phyloP scores from a whole-genome alignment of 2,113 vertebrate species.

The Thamnaconus septentrionalis region DNA sequence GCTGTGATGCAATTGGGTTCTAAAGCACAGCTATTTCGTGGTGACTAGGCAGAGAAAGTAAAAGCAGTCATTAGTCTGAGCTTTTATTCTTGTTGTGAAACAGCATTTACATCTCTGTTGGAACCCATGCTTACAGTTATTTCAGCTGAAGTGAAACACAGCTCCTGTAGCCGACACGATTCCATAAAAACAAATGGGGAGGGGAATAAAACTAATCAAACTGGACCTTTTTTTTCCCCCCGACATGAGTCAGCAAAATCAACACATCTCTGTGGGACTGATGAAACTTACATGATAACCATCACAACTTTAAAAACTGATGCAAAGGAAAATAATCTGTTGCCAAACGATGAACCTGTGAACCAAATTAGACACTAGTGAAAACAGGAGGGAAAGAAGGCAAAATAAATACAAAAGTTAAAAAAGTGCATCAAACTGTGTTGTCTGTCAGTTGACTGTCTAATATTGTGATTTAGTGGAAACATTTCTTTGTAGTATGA shows the following conservation, averaged over 20 bases:
- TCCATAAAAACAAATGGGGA: not conserved
- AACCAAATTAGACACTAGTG: not conserved
- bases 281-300: not conserved
- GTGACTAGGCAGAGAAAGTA: not conserved
- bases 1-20: no score
- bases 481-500: no score
- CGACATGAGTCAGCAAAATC: not conserved
- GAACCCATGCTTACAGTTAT: conserved; percentile 1
- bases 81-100: conserved; percentile 8
- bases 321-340: not conserved
- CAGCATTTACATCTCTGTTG: conserved; percentile 1
- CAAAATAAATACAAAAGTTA: not conserved
- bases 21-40: no score
- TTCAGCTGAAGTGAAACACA: not conserved
- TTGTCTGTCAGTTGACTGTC: no score
- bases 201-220: not conserved
- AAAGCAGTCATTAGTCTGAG: not conserved
- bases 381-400: not conserved
- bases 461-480: not conserved
- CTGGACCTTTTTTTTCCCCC: not conserved
- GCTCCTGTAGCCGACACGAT: not conserved
- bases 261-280: not conserved
- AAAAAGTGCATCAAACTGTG: not conserved
- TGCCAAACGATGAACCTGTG: conserved; percentile 29
- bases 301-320: not conserved